Evolutionary conservation across 2,113 vertebrate genomes (phyloP).

Genomic region (Microtus richardsoni): DNA sequence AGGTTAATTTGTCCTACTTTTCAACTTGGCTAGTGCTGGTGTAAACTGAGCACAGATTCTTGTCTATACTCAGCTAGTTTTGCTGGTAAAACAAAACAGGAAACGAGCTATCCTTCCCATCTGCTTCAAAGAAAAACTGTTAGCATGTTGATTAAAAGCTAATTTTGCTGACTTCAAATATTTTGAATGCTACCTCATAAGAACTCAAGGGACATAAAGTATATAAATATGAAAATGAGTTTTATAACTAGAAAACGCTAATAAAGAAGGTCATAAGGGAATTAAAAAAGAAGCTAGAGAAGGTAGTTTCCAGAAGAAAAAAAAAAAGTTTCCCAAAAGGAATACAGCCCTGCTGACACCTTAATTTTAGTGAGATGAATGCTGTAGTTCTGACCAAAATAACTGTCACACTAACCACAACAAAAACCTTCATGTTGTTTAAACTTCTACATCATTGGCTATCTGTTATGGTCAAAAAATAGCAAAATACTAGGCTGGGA

Average conservation of each 20-base stretch:
- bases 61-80: constrained; percentile 21
- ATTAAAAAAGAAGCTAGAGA: not conserved
- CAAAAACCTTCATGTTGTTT: not conserved
- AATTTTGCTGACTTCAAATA: constrained; percentile 8
- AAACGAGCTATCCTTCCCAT: not conserved
- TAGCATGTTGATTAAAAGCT: constrained; percentile 37
- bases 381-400: not conserved
- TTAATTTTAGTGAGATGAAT: not conserved
- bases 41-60: constrained; percentile 34
- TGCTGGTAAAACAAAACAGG: not conserved
- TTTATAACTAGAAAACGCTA: constrained; percentile 36
- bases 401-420: not conserved
- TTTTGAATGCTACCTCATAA: not conserved
- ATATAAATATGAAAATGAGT: constrained; percentile 40
- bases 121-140: constrained; percentile 10
- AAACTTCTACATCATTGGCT: not conserved
- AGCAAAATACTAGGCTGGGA: not conserved
- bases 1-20: constrained; percentile 42
- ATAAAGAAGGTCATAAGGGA: constrained; percentile 20
- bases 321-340: not conserved
- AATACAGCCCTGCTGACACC: not conserved
- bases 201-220: constrained; percentile 2
- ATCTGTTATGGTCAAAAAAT: not conserved
- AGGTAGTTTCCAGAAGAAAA: not conserved
- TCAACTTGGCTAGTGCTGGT: constrained; percentile 21